A percentile compares a stretch with the other conserved stretches of the same genome.
phyloP scores from a whole-genome alignment of 2,113 vertebrate genomes.

The Carassius gibelio region DNA sequence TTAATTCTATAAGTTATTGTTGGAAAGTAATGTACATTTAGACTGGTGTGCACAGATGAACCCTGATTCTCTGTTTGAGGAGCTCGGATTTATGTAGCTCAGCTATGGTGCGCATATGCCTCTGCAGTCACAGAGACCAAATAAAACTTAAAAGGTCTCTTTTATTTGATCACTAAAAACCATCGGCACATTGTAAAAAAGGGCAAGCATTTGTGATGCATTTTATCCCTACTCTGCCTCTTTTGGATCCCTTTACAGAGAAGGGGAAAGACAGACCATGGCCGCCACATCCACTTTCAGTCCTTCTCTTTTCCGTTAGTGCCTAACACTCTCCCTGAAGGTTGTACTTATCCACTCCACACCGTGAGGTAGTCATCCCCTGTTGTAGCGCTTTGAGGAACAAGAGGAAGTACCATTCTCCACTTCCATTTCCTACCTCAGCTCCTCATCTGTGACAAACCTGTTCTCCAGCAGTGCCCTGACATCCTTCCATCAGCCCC shows the following conservation, averaged over 20 bases:
- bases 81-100: slow-evolving; percentile 58
- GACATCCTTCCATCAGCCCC: slow-evolving; percentile 42
- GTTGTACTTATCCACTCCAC: slow-evolving; percentile 17
- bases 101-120: slow-evolving; percentile 65
- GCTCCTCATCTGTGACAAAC: slow-evolving; percentile 14
- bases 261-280: neutral
- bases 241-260: slow-evolving; percentile 39
- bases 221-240: slow-evolving; percentile 56
- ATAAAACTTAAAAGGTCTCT: slow-evolving; percentile 77
- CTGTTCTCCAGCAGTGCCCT: slow-evolving; percentile 1
- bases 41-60: neutral
- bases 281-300: slow-evolving; percentile 15
- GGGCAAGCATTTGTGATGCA: slow-evolving; percentile 57
- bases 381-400: slow-evolving; percentile 34
- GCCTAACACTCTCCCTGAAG: neutral
- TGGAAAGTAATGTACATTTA: neutral
- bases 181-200: slow-evolving; percentile 60
- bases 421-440: slow-evolving; percentile 17
- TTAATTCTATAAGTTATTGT: neutral
- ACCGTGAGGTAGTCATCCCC: slow-evolving; percentile 12
- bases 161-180: slow-evolving; percentile 78
- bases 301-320: neutral
- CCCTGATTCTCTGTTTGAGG: neutral
- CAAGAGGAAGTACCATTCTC: slow-evolving; percentile 38
- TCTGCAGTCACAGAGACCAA: slow-evolving; percentile 63